A percentile compares a stretch with the other conserved stretches of the same genome.
These are phyloP conservation scores for Urocynchramus pylzowi DNA, from an alignment of 2,113 vertebrate genomes.

Conservation along the genomic window DNA sequence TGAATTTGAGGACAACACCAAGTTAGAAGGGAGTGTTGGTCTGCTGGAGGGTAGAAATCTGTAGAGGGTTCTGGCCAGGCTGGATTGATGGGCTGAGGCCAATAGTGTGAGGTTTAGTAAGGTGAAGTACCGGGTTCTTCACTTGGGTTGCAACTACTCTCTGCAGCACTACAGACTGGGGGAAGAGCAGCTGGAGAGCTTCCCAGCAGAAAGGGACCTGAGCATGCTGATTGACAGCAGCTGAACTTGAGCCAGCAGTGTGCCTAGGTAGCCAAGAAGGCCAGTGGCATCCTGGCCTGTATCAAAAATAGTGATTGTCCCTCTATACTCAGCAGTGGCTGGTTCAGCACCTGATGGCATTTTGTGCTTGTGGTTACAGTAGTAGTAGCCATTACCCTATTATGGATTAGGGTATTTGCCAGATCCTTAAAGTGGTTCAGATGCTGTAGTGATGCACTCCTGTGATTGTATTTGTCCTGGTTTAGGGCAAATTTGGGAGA, in stretches of 20 bases:
- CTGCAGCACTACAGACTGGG: not conserved
- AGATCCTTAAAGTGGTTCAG: not conserved
- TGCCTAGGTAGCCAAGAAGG: not conserved
- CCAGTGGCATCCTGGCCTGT: not conserved
- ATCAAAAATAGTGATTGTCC: not conserved
- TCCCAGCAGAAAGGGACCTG: not conserved
- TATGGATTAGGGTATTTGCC: not conserved
- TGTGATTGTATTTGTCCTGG: not conserved
- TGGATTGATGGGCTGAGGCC: rapidly evolving
- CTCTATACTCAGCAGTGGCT: not conserved
- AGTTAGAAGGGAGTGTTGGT: not conserved
- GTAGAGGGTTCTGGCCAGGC: not conserved
- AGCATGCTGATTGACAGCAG: not conserved
- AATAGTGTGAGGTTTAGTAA: not conserved
- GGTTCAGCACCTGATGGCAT: not conserved
- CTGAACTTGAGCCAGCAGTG: not conserved
- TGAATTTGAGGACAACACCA: not conserved
- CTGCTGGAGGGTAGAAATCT: not conserved
- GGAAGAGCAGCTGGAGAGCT: not conserved
- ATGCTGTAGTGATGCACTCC: not conserved
- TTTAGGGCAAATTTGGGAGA: not conserved
- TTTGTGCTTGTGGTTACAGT: not conserved
- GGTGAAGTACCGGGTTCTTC: not conserved
- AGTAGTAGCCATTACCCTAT: not conserved
- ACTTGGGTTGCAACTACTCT: not conserved